These are phyloP conservation scores for Cataglyphis livida DNA, from an alignment of 2,888 invertebrate species.

Conservation along the genomic window DNA sequence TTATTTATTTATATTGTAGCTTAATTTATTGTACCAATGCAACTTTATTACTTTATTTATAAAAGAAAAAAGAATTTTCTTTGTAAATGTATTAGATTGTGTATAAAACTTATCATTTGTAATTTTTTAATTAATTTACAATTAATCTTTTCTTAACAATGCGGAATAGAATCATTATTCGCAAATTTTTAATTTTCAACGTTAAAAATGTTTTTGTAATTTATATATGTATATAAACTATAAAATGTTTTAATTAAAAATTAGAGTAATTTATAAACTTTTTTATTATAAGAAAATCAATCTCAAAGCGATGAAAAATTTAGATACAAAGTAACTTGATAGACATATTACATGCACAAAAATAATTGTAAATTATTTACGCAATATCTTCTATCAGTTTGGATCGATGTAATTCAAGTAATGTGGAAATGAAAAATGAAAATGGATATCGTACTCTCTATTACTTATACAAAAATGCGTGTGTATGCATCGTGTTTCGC, in stretches of 20 bases:
- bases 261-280: neutral
- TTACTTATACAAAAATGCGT: neutral
- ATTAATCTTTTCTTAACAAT: neutral
- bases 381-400: neutral
- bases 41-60: neutral
- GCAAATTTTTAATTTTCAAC: constrained; percentile 50
- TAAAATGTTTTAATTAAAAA: neutral
- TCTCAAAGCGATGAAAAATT: neutral
- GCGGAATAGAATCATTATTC: constrained; percentile 45
- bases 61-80: constrained; percentile 2
- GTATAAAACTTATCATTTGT: neutral
- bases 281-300: neutral
- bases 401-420: neutral
- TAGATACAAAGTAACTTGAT: neutral
- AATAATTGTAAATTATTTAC: neutral
- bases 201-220: constrained; percentile 11
- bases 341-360: neutral
- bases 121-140: neutral
- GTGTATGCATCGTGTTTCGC: constrained; percentile 1
- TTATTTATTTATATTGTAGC: neutral
- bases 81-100: neutral
- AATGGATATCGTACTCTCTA: neutral
- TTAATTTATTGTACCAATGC: neutral
- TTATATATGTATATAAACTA: neutral
- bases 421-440: constrained; percentile 11